Evolutionary conservation across 2,888 invertebrate species (phyloP).

Genomic region (Lithosia quadra): DNA sequence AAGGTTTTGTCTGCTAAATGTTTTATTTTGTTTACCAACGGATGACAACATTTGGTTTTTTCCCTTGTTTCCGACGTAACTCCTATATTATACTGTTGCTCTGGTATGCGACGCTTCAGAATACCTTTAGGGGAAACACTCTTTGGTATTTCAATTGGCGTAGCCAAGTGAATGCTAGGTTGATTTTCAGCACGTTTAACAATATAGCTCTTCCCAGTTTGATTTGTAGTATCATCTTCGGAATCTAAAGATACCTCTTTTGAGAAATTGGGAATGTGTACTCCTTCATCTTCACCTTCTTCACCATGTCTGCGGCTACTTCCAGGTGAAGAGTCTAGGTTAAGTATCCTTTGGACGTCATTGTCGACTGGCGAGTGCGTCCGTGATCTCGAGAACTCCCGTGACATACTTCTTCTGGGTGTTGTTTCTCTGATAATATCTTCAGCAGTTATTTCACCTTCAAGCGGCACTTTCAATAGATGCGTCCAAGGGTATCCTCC

Average conservation of each 20-base stretch:
- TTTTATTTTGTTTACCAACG: slow-evolving; percentile 89
- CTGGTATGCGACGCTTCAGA: slow-evolving; percentile 82
- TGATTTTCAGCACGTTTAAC: slow-evolving; percentile 73
- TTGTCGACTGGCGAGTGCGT: slow-evolving; percentile 77
- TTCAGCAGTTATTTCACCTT: slow-evolving; percentile 83
- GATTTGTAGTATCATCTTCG: slow-evolving; percentile 76
- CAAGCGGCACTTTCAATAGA: slow-evolving; percentile 89
- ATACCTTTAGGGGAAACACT: slow-evolving; percentile 84
- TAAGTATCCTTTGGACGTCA: slow-evolving; percentile 77
- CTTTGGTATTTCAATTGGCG: slow-evolving; percentile 74
- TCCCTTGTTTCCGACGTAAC: slow-evolving; percentile 78
- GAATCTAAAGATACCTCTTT: slow-evolving; percentile 81
- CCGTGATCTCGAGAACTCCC: slow-evolving; percentile 79
- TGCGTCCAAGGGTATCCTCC: slow-evolving; percentile 95
- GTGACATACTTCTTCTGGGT: slow-evolving; percentile 82
- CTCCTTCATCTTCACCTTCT: slow-evolving; percentile 80
- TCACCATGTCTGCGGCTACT: slow-evolving; percentile 82
- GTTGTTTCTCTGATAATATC: slow-evolving; percentile 81
- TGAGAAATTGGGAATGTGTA: slow-evolving; percentile 83
- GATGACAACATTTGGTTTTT: slow-evolving; percentile 87
- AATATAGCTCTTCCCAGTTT: slow-evolving; percentile 56
- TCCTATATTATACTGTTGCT: slow-evolving; percentile 74
- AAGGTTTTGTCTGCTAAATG: slow-evolving; percentile 88
- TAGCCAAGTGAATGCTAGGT: slow-evolving; percentile 62
- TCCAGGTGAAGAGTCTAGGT: slow-evolving; percentile 82